Evolutionary conservation across 1,140 invertebrate genomes (phyloP).

Genomic region (Cryptotermes secundus): DNA sequence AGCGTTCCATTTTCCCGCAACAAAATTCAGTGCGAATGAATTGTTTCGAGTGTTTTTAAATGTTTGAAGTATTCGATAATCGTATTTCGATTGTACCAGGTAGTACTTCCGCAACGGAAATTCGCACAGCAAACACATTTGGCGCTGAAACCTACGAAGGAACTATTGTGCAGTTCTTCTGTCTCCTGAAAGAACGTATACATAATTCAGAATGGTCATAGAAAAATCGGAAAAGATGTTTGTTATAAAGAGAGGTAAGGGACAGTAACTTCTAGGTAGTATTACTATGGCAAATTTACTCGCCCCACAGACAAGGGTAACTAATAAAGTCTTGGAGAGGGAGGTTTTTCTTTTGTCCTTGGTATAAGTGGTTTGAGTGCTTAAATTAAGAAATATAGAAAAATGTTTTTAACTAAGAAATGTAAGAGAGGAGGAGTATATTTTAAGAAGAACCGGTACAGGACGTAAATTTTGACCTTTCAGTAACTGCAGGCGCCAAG

Average conservation of each 20-base stretch:
- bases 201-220: slow-evolving; percentile 22
- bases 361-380: too few relatives aligned
- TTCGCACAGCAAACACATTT: neutral
- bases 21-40: too few relatives aligned
- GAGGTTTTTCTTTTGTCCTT: slow-evolving; percentile 39
- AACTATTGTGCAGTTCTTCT: neutral
- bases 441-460: neutral
- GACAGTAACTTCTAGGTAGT: neutral
- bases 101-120: too few relatives aligned
- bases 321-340: slow-evolving; percentile 43
- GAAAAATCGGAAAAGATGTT: slow-evolving; percentile 48
- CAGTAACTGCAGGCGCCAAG: neutral
- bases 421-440: neutral
- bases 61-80: too few relatives aligned
- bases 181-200: neutral
- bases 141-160: neutral
- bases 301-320: neutral
- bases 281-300: slow-evolving; percentile 20
- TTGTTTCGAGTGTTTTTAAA: too few relatives aligned
- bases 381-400: neutral
- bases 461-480: too few relatives aligned
- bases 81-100: too few relatives aligned
- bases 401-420: neutral
- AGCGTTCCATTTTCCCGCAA: too few relatives aligned
- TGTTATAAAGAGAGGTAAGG: slow-evolving; percentile 55